Evolutionary conservation across 92 coral and sea anemone genomes (phyloP), one percentile per base, ranked within the genome.

Genomic region (Palythoa grandis): DNA sequence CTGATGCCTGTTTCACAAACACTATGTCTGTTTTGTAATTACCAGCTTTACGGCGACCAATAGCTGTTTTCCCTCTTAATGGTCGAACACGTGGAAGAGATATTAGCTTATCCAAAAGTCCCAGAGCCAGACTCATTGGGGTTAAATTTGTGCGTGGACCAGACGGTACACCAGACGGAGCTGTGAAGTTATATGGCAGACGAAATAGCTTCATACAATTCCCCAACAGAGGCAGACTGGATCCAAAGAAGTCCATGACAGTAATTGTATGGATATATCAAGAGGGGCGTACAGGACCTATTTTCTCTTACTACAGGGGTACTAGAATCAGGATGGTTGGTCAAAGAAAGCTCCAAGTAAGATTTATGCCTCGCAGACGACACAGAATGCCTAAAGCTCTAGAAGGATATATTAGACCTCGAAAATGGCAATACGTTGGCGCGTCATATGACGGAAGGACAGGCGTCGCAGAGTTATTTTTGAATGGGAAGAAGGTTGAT

Each of bases 291-390:
- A 9, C 72, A 52, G 85, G 85, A 12, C 85, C 85, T 0, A 47
- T 80, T 22, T 80, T 80, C 85, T n/a, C 23, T 56, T 80, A 80
- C 85, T 11, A 80, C 22, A 65, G 60, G 74, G 85, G 85, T 0
- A 43, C 58, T 15, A 56, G 24, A 20, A n/a, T 80, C 72, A 60
- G 85, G 60, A 20, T 80, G 74, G 24, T 15, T 2, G 23, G 61
- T 13, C 60, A 58, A 5, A 40, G 61, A 20, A 66, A 70, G 24
- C 72, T 80, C n/a, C 65, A 39, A 20, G 85, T 70, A 13, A 56
- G 85, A 7, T 80, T 80, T 56, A 80, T 47, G 85, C 74, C 84
- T 4, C 57, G 20, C 24, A 70, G 74, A 17, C 7, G 60, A 66
- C 54, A 74, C 11, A 22, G 11, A 20, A 63, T 9, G 47, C 74